Conservation (phyloP, 2,888 invertebrate species). For the Lasioglossum leucozonium region DNA sequence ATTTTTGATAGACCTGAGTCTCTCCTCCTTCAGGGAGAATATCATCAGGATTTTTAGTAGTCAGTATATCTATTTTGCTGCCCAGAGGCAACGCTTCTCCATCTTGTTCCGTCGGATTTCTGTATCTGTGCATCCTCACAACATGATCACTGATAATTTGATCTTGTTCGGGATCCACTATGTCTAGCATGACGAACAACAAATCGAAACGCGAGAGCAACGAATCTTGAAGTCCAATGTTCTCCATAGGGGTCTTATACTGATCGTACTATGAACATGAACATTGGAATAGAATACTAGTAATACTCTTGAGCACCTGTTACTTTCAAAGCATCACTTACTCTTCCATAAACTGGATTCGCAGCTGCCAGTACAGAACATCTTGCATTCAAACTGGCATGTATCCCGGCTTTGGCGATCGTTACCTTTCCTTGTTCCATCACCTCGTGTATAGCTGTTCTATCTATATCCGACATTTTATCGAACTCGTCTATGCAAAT, state of each 20-base stretch:
- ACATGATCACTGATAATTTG: conserved; percentile 98
- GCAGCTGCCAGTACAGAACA: conserved; percentile 99
- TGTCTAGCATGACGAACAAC: conserved; percentile 98
- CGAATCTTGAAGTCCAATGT: conserved; percentile 99
- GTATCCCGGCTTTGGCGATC: conserved; percentile 99
- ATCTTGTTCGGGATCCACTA: conserved; percentile 95
- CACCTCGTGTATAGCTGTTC: conserved; percentile 99
- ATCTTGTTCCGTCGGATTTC: conserved; percentile 96
- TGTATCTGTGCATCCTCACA: conserved; percentile 97
- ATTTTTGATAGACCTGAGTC: conserved; percentile 94
- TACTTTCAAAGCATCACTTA: conserved; percentile 80
- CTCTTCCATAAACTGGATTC: conserved; percentile 98
- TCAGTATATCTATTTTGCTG: conserved; percentile 92
- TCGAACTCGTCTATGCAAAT: conserved; percentile 99
- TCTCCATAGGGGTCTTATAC: conserved; percentile 99
- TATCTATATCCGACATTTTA: conserved; percentile 99
- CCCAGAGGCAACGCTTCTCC: conserved; percentile 96
- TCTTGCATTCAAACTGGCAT: conserved; percentile 98
- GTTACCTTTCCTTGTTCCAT: conserved; percentile 99
- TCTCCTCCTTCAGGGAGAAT: conserved; percentile 88
- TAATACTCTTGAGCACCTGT: not conserved
- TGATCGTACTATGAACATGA: conserved; percentile 93
- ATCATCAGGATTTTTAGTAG: conserved; percentile 92
- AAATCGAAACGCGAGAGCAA: conserved; percentile 98
- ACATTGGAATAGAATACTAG: not conserved